Percentiles rank a stretch among this genome's conserved stretches.
These are phyloP conservation scores for Torymus auratus DNA, from an alignment of 2,888 invertebrate species.

Conservation along the genomic window DNA sequence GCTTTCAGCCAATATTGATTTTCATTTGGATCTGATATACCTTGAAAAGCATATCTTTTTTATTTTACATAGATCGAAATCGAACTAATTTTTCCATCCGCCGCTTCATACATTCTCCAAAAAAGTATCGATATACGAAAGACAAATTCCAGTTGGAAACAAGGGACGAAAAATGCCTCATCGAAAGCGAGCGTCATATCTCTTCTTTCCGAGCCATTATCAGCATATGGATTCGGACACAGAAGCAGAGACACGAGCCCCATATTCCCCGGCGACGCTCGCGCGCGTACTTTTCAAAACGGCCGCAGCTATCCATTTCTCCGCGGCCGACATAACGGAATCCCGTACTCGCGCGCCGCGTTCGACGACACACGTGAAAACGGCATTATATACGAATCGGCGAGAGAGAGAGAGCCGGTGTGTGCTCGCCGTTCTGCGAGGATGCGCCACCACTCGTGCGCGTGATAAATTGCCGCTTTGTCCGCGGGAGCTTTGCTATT, in stretches of 20 bases:
- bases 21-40: too few relatives aligned
- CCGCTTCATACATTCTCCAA: too few relatives aligned
- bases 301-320: slow-evolving; percentile 49
- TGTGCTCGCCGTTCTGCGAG: slow-evolving; percentile 41
- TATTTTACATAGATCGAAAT: too few relatives aligned
- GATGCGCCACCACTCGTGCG: slow-evolving; percentile 44
- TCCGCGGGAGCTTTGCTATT: slow-evolving; percentile 49
- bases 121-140: neutral
- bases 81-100: too few relatives aligned
- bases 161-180: slow-evolving; percentile 16
- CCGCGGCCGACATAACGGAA: slow-evolving; percentile 36
- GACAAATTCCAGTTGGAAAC: neutral
- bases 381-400: slow-evolving; percentile 29
- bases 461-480: slow-evolving; percentile 59
- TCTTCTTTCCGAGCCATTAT: slow-evolving; percentile 35
- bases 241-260: neutral
- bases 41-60: too few relatives aligned
- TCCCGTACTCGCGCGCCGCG: neutral
- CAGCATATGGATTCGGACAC: slow-evolving; percentile 44
- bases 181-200: slow-evolving; percentile 38
- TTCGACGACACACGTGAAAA: slow-evolving; percentile 48
- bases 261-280: slow-evolving; percentile 1
- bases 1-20: too few relatives aligned
- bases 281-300: slow-evolving; percentile 44
- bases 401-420: neutral